Base-by-base conservation (phyloP, 2,888 invertebrate genomes). In the Plagodis dolabraria region DNA sequence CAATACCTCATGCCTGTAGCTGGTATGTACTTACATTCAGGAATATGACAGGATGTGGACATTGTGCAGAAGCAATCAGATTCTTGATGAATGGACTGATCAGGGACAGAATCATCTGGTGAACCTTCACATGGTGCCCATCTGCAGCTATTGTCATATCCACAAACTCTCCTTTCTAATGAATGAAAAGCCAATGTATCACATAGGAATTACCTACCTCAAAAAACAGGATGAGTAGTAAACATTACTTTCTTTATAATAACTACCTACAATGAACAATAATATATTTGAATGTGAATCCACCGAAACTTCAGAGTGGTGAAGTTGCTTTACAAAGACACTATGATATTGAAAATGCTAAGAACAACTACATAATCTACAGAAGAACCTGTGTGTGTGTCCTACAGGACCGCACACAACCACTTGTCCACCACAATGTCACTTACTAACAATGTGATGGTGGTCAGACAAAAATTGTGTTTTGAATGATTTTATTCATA, bases 71-170 rank as follows among this genome's bases (percentile, higher is more conserved):
- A 1, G 79, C 67, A 33, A 92, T 85, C 1, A 91, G 71, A 7
- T 87, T 83, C 65, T 89, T 92, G 60, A 92, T 80, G 67, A 81
- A 92, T 0, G 91, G 91, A 54, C 92, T 92, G 12, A 87, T 85
- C 0, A 91, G 77, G 0, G 89, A 89, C 56, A 92, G 63, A 8
- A 92, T 77, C 48, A 92, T 70, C 69, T 89, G 86, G 54, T 92
- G 92, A 0, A 91, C 92, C 65, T 89, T 91, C 2, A 92, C 89
- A 56, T 81, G 72, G 64, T 89, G 85, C 0, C 90, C 91, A 42
- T 91, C 90, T 2, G 91, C 90, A 6, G 90, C 92, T 42, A 92
- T 61, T 0, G 92, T 92, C 88, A 92, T 87, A 65, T 92, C 92
- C 35, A 92, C 92, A 73, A 91, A 90, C 62, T 92, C 90, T 7